Percentiles rank a stretch among this genome's conserved stretches.
phyloP scores from a whole-genome alignment of 2,797 vertebrate species.

The Leucoraja ocellata region DNA sequence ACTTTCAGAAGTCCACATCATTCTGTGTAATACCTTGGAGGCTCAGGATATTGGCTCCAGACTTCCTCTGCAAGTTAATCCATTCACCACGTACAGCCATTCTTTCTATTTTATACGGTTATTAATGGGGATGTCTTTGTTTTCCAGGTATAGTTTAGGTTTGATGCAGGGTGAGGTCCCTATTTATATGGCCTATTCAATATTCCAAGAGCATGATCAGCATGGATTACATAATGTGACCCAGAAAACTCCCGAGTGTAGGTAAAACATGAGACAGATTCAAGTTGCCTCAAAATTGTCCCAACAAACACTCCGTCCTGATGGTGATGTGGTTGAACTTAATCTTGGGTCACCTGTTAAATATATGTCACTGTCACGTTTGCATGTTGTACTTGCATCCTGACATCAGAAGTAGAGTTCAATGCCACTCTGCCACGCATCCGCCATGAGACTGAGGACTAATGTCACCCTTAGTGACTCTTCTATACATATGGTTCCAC shows the following conservation, averaged over 20 bases:
- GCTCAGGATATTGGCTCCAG: slow-evolving; percentile 8
- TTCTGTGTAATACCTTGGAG: not conserved
- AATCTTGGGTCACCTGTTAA: no score
- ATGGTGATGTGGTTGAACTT: not conserved
- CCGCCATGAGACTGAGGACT: no score
- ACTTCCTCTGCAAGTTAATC: not conserved
- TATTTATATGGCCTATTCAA: not conserved
- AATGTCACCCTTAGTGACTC: not conserved
- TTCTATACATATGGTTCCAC: not conserved
- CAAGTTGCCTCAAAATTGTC: not conserved
- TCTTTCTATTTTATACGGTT: not conserved
- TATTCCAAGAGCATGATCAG: not conserved
- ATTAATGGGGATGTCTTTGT: not conserved
- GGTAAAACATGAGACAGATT: not conserved
- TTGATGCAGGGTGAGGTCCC: not conserved
- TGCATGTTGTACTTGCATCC: no score
- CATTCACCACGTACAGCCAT: not conserved
- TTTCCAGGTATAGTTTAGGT: not conserved
- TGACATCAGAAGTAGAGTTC: no score
- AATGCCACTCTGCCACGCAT: no score
- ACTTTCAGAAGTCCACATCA: not conserved
- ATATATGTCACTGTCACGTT: no score
- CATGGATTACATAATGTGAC: not conserved
- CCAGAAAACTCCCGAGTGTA: not conserved
- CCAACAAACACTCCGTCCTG: not conserved